Base-by-base conservation (phyloP, 2,113 vertebrate species). In the Microcebus murinus region DNA sequence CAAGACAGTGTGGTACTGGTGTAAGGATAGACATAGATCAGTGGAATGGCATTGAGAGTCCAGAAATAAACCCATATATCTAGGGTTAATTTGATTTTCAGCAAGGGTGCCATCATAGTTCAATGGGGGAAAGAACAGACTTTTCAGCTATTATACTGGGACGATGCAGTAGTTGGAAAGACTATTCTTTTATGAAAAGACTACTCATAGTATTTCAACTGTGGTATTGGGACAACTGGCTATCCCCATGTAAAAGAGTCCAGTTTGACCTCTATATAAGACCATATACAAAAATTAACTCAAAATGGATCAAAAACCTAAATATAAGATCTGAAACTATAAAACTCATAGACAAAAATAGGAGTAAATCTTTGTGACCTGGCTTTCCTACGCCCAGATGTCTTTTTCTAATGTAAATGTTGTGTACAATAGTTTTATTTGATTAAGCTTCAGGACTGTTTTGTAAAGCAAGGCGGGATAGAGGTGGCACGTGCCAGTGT, bases 351-450 rank as follows among this genome's bases (percentile, higher is more conserved):
- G 36, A 76, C 42, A 90, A 83, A 95, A 80, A 68, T 29, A 61
- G 48, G 74, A 81, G 15, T 90, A 87, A 39, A 65, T 87, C 23
- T 70, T 87, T 6, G 7, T 42, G 63, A 65, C 57, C 79, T 83
- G 96, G 98, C 98, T 98, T 92, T 96, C 98, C 4, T 97, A 85
- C 97, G 87, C 96, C 97, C 98, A 97, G 98, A 98, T 97, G 96
- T 90, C 98, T 98, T 98, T 98, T 98, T 98, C 98, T 98, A 98
- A 98, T 99, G 99, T 99, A 98, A 98, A 98, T 98, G 98, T 98
- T 79, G 97, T 99, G 98, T 98, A 99, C 98, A 98, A 98, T 99
- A 98, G 96, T 95, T 98, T 98, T 98, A 96, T 98, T 97, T 97
- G 94, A 96, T 96, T 73, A 92, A 95, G 98, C 98, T 98, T 98